phyloP scores from a whole-genome alignment of 2,113 vertebrate genomes.

The Melanotaenia duboulayi region DNA sequence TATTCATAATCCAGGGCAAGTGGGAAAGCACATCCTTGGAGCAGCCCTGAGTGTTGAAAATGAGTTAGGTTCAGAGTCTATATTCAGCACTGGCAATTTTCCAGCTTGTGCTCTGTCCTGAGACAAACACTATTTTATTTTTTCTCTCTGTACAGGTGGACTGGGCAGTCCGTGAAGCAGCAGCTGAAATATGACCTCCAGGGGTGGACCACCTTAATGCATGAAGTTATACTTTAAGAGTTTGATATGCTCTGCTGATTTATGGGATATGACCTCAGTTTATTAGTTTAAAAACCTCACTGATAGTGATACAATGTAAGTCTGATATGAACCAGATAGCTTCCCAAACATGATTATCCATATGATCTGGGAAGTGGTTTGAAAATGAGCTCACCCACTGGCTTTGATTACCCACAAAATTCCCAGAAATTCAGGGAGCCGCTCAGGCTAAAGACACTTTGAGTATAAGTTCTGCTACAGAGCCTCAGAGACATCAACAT shows the following conservation, averaged over 20 bases:
- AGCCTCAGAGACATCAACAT: neutral
- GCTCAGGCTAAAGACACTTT: constrained; percentile 9
- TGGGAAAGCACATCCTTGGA: constrained; percentile 49
- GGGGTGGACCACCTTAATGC: constrained; percentile 22
- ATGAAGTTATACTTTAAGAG: constrained; percentile 22
- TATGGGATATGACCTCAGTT: constrained; percentile 6
- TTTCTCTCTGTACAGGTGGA: constrained; percentile 2
- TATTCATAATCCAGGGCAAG: constrained; percentile 57
- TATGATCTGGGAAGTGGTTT: constrained; percentile 38
- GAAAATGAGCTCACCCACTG: constrained; percentile 39
- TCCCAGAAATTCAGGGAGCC: neutral
- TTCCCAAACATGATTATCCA: constrained; percentile 55
- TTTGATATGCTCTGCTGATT: constrained; percentile 2
- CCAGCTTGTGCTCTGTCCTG: constrained; percentile 11
- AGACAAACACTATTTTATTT: neutral
- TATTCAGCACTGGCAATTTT: constrained; percentile 44
- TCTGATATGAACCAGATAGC: constrained; percentile 16
- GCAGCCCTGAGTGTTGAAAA: constrained; percentile 46
- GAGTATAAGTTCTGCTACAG: neutral
- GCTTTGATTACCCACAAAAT: constrained; percentile 15
- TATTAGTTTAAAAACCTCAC: constrained; percentile 62
- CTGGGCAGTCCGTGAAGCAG: constrained; percentile 10
- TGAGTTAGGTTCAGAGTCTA: constrained; percentile 29
- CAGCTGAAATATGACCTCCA: constrained; percentile 43
- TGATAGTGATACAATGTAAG: constrained; percentile 8